These are phyloP conservation scores for Apocheima hispidaria DNA, from an alignment of 2,888 invertebrate genomes.

Conservation along the genomic window DNA sequence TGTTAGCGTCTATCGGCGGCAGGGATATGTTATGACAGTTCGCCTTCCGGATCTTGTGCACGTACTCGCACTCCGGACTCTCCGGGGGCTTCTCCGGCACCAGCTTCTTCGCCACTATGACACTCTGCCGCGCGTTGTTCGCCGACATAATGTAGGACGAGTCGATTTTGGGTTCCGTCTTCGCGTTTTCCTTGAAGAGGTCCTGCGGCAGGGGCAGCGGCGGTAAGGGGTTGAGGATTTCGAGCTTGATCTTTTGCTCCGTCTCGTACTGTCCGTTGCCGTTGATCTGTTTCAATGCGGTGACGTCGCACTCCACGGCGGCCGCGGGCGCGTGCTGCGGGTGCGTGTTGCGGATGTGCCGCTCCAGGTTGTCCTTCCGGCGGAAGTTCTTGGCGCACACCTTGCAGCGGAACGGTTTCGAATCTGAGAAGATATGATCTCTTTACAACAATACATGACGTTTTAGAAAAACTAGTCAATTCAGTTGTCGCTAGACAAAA, in stretches of 20 bases:
- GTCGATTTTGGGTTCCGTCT: constrained; percentile 52
- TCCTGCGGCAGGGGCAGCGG: constrained; percentile 71
- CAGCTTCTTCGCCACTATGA: constrained; percentile 71
- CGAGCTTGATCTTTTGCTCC: constrained; percentile 65
- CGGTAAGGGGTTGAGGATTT: constrained; percentile 72
- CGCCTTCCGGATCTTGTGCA: constrained; percentile 79
- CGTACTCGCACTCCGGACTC: constrained; percentile 67
- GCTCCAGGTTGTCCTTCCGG: constrained; percentile 91
- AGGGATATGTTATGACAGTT: constrained; percentile 55
- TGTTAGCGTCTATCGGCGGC: constrained; percentile 76
- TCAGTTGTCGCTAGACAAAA: no score
- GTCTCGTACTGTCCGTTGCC: constrained; percentile 34
- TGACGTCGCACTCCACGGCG: constrained; percentile 70
- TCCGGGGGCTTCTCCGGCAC: constrained; percentile 55
- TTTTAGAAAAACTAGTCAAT: no score
- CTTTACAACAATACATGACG: no score
- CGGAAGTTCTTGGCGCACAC: constrained; percentile 90
- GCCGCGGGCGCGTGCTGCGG: constrained; percentile 75
- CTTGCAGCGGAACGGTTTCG: constrained; percentile 89
- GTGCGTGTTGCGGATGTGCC: constrained; percentile 92
- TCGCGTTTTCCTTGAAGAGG: constrained; percentile 52
- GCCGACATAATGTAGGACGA: constrained; percentile 78
- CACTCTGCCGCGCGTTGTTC: constrained; percentile 78
- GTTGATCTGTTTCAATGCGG: constrained; percentile 58
- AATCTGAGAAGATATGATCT: constrained; percentile 79